Conservation (phyloP, 2,113 vertebrate genomes). For the Urocolius indicus region DNA sequence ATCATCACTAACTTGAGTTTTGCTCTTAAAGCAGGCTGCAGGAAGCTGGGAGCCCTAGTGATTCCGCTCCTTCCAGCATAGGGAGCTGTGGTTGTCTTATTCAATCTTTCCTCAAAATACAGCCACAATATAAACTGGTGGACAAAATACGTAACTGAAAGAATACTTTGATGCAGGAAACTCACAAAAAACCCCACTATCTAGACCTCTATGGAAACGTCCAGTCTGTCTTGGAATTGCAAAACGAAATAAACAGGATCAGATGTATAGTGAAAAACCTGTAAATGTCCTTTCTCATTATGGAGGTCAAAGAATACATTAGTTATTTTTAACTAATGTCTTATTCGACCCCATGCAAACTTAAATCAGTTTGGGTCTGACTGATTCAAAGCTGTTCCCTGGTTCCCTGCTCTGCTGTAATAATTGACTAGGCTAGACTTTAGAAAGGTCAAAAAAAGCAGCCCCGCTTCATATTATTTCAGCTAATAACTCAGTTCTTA, state of each 20-base stretch:
- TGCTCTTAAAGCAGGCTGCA: not conserved
- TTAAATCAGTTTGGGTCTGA: conserved; percentile 80
- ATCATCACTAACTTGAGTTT: not conserved
- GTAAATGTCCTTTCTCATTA: conserved; percentile 75
- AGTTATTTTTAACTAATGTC: conserved; percentile 80
- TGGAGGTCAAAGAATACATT: conserved; percentile 75
- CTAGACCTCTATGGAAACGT: not conserved
- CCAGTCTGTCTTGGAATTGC: conserved; percentile 35
- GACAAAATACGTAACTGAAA: not conserved
- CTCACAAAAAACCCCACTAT: not conserved
- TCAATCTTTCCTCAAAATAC: not conserved
- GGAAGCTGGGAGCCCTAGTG: not conserved
- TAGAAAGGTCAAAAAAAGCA: conserved; percentile 76
- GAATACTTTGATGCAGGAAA: not conserved
- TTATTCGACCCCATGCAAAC: conserved; percentile 79
- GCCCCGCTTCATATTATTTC: conserved; percentile 76
- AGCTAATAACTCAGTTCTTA: conserved; percentile 79
- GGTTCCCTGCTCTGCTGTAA: conserved; percentile 78
- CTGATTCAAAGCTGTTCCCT: conserved; percentile 78
- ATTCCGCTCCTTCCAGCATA: not conserved
- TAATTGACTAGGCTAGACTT: conserved; percentile 81
- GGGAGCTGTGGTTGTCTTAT: not conserved
- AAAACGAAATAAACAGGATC: conserved; percentile 52
- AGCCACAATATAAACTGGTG: not conserved
- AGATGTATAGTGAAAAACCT: conserved; percentile 52